phyloP scores from a whole-genome alignment of 2,113 vertebrate species.

The Psittacula cyanocephala region DNA sequence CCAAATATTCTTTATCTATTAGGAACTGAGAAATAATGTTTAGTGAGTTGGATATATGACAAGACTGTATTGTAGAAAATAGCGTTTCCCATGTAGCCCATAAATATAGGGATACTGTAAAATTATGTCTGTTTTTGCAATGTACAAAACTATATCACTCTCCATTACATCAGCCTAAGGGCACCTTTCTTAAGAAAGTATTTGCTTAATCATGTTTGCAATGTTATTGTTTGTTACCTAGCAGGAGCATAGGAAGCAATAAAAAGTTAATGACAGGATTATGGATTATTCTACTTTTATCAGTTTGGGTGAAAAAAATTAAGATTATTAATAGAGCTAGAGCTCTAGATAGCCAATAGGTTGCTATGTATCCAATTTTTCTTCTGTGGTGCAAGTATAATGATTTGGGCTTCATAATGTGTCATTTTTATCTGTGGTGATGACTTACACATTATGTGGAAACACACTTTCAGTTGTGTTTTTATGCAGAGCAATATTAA shows the following conservation, averaged over 20 bases:
- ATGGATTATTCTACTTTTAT: not conserved
- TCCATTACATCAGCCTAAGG: not conserved
- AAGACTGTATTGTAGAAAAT: not conserved
- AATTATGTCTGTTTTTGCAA: not conserved
- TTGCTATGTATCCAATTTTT: not conserved
- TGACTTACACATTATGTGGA: not conserved
- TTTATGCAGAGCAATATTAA: not conserved
- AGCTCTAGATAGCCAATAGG: not conserved
- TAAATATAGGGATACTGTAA: not conserved
- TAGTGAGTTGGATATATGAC: not conserved
- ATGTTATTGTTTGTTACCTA: not conserved
- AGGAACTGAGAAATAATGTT: not conserved
- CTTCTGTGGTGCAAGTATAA: not conserved
- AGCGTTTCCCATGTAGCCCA: not conserved
- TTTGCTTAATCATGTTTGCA: constrained; percentile 14
- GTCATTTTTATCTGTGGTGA: not conserved
- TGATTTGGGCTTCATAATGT: not conserved
- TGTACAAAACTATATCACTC: not conserved
- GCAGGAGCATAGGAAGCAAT: not conserved
- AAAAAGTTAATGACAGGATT: not conserved
- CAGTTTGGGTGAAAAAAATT: not conserved
- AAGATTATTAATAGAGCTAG: not conserved
- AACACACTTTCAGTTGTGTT: not conserved
- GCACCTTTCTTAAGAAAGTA: not conserved
- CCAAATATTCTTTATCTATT: not conserved